Percentiles rank a stretch among this genome's conserved stretches.
Evolutionary conservation across 2,888 invertebrate species (phyloP).

Genomic region (Ennomos fuscantarius): DNA sequence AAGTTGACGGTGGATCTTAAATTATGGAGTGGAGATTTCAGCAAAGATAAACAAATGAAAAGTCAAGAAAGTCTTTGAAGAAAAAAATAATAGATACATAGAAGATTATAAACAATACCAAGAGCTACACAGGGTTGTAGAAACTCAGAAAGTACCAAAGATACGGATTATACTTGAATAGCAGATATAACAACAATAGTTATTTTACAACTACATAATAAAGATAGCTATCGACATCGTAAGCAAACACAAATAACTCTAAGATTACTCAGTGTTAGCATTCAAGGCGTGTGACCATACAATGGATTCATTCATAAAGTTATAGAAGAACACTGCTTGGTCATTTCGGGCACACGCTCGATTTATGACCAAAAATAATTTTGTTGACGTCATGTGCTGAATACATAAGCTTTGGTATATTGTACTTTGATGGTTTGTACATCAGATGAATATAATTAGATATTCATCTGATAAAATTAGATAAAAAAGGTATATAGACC

Average conservation of each 20-base stretch:
- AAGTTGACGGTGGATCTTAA: too few species aligned
- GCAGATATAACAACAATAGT: too few species aligned
- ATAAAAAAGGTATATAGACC: background rate
- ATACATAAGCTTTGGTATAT: conserved; percentile 13
- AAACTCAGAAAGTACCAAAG: too few species aligned
- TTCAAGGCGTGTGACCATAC: conserved; percentile 47
- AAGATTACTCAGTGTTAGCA: conserved; percentile 29
- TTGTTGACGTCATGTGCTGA: conserved; percentile 30
- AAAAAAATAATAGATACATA: too few species aligned
- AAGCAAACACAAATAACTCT: conserved; percentile 17
- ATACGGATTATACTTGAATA: too few species aligned
- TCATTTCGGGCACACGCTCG: conserved; percentile 35
- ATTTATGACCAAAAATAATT: conserved; percentile 37
- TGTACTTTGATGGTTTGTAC: conserved; percentile 1
- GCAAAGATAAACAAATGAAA: background rate
- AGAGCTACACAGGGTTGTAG: too few species aligned
- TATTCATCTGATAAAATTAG: too few species aligned
- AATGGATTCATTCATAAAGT: conserved; percentile 69
- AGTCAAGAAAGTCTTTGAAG: too few species aligned
- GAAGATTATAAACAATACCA: too few species aligned
- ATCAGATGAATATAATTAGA: too few species aligned
- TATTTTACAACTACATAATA: background rate
- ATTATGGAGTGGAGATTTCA: background rate
- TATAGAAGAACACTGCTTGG: conserved; percentile 41
- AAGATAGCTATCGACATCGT: conserved; percentile 14